Conservation (phyloP, 2,797 vertebrate species). For the Megaceryle alcyon region DNA sequence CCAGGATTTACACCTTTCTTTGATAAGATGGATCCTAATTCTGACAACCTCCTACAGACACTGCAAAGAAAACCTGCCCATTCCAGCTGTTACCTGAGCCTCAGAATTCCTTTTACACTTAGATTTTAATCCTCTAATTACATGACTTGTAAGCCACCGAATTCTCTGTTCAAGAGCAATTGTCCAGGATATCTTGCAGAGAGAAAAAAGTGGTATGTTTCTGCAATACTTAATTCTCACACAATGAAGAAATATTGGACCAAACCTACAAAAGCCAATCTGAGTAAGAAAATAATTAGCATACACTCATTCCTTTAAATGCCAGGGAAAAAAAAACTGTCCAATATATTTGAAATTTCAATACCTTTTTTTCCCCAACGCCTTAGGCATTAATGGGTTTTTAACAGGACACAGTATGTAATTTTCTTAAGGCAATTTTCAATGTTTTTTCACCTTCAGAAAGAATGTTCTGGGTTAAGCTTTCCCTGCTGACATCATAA, state of each 20-base stretch:
- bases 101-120: neutral
- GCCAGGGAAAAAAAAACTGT: neutral
- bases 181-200: neutral
- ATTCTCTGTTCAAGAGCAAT: constrained; percentile 4
- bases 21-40: neutral
- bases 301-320: neutral
- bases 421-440: constrained; percentile 45
- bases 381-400: constrained; percentile 31
- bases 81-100: constrained; percentile 10
- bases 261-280: neutral
- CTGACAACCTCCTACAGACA: neutral
- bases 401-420: neutral
- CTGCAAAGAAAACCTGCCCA: neutral
- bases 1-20: neutral
- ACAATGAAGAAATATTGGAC: neutral
- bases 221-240: constrained; percentile 3
- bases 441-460: constrained; percentile 14
- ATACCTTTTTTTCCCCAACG: neutral
- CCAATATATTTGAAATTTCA: neutral
- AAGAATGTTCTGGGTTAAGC: neutral
- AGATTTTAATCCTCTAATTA: constrained; percentile 55
- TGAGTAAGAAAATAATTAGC: constrained; percentile 24
- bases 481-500: constrained; percentile 21
- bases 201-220: neutral
- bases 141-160: neutral